A percentile compares a stretch with the other conserved stretches of the same genome.
These are phyloP conservation scores for Thamnaconus septentrionalis DNA, from an alignment of 2,113 vertebrate genomes.

Conservation along the genomic window DNA sequence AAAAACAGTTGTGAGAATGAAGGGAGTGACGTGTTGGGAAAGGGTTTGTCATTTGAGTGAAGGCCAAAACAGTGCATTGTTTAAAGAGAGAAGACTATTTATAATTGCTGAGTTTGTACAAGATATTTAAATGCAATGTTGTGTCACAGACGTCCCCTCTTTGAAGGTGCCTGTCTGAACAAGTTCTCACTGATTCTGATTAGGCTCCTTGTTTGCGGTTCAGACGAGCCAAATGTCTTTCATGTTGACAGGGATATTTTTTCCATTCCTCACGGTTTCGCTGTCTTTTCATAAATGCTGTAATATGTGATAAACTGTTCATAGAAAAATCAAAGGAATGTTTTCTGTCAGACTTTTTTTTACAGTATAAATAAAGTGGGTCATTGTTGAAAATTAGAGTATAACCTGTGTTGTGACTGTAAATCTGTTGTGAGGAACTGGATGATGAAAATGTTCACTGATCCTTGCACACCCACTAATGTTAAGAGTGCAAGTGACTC, in stretches of 20 bases:
- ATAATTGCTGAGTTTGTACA: conserved; percentile 50
- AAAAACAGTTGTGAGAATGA: conserved; percentile 54
- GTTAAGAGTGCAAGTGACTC: conserved; percentile 11
- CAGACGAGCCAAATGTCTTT: conserved; percentile 45
- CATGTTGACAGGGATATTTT: conserved; percentile 48
- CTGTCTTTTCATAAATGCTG: conserved; percentile 24
- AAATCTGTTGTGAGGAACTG: conserved; percentile 26
- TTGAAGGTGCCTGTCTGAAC: conserved; percentile 2
- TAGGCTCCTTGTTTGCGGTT: conserved; percentile 52
- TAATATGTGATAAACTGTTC: conserved; percentile 25
- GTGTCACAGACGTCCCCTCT: conserved; percentile 20
- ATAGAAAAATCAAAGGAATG: conserved; percentile 32
- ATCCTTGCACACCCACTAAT: conserved; percentile 14
- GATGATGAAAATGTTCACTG: conserved; percentile 16
- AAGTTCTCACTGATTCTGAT: conserved; percentile 35
- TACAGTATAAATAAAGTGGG: conserved; percentile 34
- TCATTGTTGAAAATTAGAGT: conserved; percentile 29
- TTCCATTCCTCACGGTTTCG: conserved; percentile 37
- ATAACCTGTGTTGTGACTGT: conserved; percentile 34
- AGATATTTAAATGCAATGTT: conserved; percentile 59
- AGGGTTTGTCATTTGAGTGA: conserved; percentile 33
- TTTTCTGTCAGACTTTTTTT: conserved; percentile 20
- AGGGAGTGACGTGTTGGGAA: conserved; percentile 38
- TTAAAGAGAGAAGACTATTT: conserved; percentile 57
- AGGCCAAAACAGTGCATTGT: conserved; percentile 37